A percentile compares a stretch with the other conserved stretches of the same genome.
These are phyloP conservation scores for Anableps anableps DNA, from an alignment of 2,797 vertebrate genomes.

Conservation along the genomic window DNA sequence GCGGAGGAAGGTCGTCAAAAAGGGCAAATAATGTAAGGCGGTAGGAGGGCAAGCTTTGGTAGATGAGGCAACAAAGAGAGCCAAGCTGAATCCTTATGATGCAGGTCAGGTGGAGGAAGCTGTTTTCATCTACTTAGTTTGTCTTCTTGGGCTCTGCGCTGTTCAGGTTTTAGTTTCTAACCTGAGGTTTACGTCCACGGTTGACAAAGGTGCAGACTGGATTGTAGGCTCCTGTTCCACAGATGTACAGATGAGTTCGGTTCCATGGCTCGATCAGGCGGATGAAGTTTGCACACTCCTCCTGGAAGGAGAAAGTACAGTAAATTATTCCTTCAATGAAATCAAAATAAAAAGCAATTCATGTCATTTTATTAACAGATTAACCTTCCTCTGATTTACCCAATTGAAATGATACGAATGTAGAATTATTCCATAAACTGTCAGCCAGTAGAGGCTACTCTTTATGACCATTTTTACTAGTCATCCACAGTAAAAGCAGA, in stretches of 20 bases:
- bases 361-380: constrained; percentile 14
- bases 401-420: constrained; percentile 8
- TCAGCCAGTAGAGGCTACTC: constrained; percentile 9
- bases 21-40: constrained; percentile 36
- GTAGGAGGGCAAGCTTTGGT: constrained; percentile 28
- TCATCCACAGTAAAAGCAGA: constrained; percentile 31
- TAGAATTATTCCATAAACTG: constrained; percentile 26
- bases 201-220: constrained; percentile 95
- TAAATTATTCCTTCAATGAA: constrained; percentile 17
- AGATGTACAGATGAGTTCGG: constrained; percentile 95
- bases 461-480: constrained; percentile 19
- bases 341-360: constrained; percentile 19
- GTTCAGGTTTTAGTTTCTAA: constrained; percentile 62
- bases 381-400: constrained; percentile 7
- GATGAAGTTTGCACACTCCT: constrained; percentile 97
- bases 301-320: constrained; percentile 77
- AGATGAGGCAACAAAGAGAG: constrained; percentile 18
- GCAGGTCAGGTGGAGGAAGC: constrained; percentile 31
- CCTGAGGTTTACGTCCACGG: constrained; percentile 94
- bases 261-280: constrained; percentile 98
- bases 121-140: constrained; percentile 10
- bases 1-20: constrained; percentile 52
- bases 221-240: constrained; percentile 97
- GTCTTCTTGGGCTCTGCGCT: background rate
- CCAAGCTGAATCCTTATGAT: constrained; percentile 25